A percentile compares a stretch with the other conserved stretches of the same genome.
Evolutionary conservation across 92 coral and sea anemone species (phyloP).

Genomic region (Palythoa grandiflora): DNA sequence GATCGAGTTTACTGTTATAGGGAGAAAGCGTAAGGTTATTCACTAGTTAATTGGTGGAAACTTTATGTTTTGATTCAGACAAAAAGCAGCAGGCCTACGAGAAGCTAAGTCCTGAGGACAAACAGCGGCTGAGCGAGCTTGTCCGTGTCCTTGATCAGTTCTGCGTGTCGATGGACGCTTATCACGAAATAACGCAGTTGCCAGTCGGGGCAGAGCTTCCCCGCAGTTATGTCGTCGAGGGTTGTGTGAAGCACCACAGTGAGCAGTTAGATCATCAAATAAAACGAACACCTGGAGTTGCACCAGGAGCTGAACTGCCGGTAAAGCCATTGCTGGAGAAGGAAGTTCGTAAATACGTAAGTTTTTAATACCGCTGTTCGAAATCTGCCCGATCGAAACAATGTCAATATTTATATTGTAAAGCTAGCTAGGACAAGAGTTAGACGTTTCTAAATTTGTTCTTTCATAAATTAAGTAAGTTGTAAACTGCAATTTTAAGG

Average conservation of each 20-base stretch:
- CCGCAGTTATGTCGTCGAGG: conserved; percentile 18
- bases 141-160: conserved; percentile 30
- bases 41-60: conserved; percentile 6
- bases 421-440: not conserved
- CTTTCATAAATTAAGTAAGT: not conserved
- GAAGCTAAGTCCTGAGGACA: conserved; percentile 19
- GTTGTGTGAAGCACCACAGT: conserved; percentile 25
- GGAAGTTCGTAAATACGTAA: conserved; percentile 27
- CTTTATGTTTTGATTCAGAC: conserved; percentile 17
- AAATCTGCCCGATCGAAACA: conserved; percentile 3
- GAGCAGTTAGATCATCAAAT: not conserved
- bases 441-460: not conserved
- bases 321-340: conserved; percentile 26
- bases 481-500: not conserved
- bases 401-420: not conserved
- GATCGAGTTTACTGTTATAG: not conserved
- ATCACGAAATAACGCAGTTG: conserved; percentile 24
- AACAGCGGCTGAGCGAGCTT: conserved; percentile 29
- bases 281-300: conserved; percentile 29
- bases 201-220: conserved; percentile 26
- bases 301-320: conserved; percentile 35
- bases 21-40: not conserved
- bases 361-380: not conserved
- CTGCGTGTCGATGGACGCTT: conserved; percentile 28
- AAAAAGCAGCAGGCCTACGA: conserved; percentile 39